Evolutionary conservation across 2,797 vertebrate species (phyloP).

Genomic region (Circus cinereus): DNA sequence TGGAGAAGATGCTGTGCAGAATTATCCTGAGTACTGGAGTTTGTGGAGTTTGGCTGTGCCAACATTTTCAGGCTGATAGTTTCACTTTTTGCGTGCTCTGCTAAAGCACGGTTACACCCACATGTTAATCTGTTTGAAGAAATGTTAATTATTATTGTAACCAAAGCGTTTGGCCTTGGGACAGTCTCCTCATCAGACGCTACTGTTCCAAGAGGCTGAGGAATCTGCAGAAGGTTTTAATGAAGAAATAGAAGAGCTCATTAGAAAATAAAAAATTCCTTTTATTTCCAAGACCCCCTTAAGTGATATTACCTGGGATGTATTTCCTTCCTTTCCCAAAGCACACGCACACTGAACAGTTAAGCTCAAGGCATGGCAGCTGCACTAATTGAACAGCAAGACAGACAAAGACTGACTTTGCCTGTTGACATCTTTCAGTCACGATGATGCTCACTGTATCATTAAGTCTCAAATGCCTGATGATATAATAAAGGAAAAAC

Average conservation of each 20-base stretch:
- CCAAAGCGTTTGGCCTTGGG: neutral
- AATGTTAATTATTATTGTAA: neutral
- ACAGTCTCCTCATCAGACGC: neutral
- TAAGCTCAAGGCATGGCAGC: neutral
- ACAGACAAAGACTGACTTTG: neutral
- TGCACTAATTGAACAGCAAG: neutral
- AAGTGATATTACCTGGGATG: neutral
- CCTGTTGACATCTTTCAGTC: neutral
- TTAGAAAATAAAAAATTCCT: neutral
- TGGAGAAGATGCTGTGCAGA: neutral
- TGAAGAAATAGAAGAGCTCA: neutral
- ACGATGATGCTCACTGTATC: neutral
- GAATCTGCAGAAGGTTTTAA: neutral
- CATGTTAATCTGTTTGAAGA: neutral
- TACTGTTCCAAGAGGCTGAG: neutral
- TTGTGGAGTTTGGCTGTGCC: neutral
- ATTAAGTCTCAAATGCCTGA: neutral
- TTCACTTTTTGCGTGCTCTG: neutral
- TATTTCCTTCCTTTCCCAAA: neutral
- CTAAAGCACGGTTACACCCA: neutral
- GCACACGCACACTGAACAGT: neutral
- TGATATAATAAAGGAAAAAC: neutral
- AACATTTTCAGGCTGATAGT: neutral
- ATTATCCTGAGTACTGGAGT: fast-evolving
- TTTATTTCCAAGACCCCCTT: neutral